Evolutionary conservation across 2,113 vertebrate species (phyloP), one percentile per base, ranked within the genome.

Genomic region (Opisthocomus hoazin): DNA sequence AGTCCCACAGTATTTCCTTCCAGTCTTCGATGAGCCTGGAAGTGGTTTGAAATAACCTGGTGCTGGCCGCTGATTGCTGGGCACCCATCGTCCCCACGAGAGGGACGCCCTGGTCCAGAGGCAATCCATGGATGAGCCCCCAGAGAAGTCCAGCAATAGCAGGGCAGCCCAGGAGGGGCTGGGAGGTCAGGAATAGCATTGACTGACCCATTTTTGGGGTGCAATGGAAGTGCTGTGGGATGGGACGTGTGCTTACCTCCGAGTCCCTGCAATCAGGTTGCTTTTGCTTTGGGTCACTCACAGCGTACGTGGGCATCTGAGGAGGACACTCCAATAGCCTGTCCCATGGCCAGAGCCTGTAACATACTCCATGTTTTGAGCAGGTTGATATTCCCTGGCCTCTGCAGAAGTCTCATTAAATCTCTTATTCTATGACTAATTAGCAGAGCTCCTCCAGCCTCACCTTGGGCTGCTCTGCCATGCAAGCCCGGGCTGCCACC

Each of bases 281-380:
- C 14, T 64, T 71, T 43, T 10, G 11, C 34, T 45, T 16, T 3
- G 64, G 36, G 29, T 21, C 26, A 12, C 12, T 39, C 34, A 26
- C 37, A 3, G 15, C 24, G 1, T 5, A 20, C 1, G 2, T 5
- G 19, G 39, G 45, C 11, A 11, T 4, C 61, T 13, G 13, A n/a
- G 58, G 24, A 43, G 16, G 15, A 17, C 14, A 2, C 21, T 23
- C 48, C 30, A 11, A n/a, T 1, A 26, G 45, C 37, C 37, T 4
- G 2, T 3, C 12, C 12, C 46, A 41, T 48, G 61, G 30, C 30
- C 34, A 15, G 21, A 36, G 5, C 23, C 37, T 45, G 24, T 30
- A 45, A 17, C 2, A 0, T 9, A 24, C 36, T 45, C 50, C 0
- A 12, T 5, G 24, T 15, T 73, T 39, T 9, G 36, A 64, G 10